Evolutionary conservation across 2,797 vertebrate species (phyloP).

Genomic region (Pygocentrus nattereri): DNA sequence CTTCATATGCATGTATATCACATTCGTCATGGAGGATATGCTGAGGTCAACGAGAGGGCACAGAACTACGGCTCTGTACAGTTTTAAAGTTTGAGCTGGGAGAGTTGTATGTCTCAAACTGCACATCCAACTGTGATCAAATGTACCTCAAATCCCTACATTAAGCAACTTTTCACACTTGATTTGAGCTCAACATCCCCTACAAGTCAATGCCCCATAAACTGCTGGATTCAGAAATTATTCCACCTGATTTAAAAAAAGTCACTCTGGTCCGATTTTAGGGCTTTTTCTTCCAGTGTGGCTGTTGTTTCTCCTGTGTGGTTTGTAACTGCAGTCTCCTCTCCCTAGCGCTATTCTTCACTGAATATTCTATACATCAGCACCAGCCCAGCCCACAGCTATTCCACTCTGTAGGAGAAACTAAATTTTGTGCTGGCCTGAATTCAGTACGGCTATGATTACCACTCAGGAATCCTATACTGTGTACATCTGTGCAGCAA

Average conservation of each 20-base stretch:
- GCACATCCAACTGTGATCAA: not conserved
- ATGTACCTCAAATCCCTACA: not conserved
- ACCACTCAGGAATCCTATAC: constrained; percentile 18
- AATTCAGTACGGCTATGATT: constrained; percentile 46
- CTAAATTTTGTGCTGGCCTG: constrained; percentile 34
- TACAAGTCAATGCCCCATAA: not conserved
- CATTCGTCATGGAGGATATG: constrained; percentile 81
- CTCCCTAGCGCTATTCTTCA: constrained; percentile 45
- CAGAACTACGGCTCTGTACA: constrained; percentile 73
- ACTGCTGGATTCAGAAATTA: not conserved
- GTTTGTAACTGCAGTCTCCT: constrained; percentile 12
- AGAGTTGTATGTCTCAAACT: not conserved
- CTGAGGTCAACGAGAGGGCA: constrained; percentile 80
- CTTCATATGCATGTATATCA: constrained; percentile 73
- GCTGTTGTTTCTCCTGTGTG: constrained; percentile 16
- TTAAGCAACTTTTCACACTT: not conserved
- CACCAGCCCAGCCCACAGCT: constrained; percentile 19
- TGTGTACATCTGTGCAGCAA: constrained; percentile 22
- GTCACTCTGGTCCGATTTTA: constrained; percentile 14
- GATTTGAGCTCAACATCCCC: not conserved
- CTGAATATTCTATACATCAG: constrained; percentile 48
- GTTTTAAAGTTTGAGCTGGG: not conserved
- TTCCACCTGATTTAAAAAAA: constrained; percentile 25
- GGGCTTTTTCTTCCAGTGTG: constrained; percentile 12
- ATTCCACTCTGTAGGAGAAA: constrained; percentile 38